Conservation (phyloP, 2,888 invertebrate species). For the Drosophila demipolita region DNA sequence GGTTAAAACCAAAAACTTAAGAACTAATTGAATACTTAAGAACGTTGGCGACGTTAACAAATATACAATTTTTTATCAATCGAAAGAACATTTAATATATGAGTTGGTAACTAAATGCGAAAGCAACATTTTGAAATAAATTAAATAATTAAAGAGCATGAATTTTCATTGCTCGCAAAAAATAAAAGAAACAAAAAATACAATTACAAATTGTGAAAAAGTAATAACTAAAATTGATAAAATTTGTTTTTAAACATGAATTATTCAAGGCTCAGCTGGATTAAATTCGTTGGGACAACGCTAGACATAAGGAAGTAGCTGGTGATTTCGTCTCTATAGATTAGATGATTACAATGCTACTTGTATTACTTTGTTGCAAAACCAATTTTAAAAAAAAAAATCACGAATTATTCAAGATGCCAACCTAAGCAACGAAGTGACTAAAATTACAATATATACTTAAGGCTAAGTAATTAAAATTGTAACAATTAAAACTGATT, state of each 20-base stretch:
- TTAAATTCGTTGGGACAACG: conserved; percentile 66
- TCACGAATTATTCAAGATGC: conserved; percentile 23
- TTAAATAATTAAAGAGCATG: not conserved
- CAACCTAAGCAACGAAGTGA: conserved; percentile 70
- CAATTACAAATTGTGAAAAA: not conserved
- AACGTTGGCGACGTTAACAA: conserved; percentile 23
- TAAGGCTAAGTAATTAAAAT: conserved; percentile 59
- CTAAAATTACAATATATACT: conserved; percentile 70
- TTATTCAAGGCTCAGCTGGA: conserved; percentile 47
- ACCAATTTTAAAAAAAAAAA: not conserved
- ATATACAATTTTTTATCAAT: not conserved
- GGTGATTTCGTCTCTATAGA: conserved; percentile 13
- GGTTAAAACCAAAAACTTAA: conserved; percentile 55
- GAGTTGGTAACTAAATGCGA: conserved; percentile 28
- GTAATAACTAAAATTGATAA: not conserved
- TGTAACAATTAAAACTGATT: conserved; percentile 77
- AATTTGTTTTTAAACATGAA: conserved; percentile 13
- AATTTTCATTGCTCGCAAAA: not conserved
- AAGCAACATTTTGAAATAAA: conserved; percentile 27
- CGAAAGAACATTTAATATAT: conserved; percentile 1
- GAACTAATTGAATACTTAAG: conserved; percentile 71
- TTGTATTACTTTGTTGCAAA: conserved; percentile 1
- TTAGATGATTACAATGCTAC: conserved; percentile 1
- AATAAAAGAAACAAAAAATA: not conserved
- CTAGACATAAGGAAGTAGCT: conserved; percentile 15